Evolutionary conservation across 2,797 vertebrate species (phyloP).

Genomic region (Coendou prehensilis): DNA sequence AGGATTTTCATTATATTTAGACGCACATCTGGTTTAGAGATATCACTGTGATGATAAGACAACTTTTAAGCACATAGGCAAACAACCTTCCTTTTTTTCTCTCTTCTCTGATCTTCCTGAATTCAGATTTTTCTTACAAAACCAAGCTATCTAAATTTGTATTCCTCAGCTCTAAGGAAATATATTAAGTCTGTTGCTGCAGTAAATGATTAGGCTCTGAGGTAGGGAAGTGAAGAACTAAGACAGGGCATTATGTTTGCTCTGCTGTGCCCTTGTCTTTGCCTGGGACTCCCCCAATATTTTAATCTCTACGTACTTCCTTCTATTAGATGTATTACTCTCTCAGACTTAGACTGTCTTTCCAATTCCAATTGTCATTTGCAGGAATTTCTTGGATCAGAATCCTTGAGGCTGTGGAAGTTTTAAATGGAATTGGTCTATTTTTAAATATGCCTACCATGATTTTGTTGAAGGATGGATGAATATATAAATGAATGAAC

Average conservation of each 20-base stretch:
- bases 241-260: not conserved
- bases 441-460: slow-evolving; percentile 32
- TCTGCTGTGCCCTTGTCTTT: not conserved
- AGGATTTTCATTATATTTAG: slow-evolving; percentile 53
- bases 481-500: slow-evolving; percentile 13
- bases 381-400: slow-evolving; percentile 24
- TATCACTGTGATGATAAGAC: slow-evolving; percentile 14
- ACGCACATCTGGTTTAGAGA: slow-evolving; percentile 1
- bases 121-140: slow-evolving; percentile 39
- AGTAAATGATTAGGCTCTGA: slow-evolving; percentile 11
- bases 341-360: not conserved
- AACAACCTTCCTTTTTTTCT: not conserved
- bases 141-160: not conserved
- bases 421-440: slow-evolving; percentile 52
- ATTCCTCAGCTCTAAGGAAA: slow-evolving; percentile 21
- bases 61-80: not conserved
- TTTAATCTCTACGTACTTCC: not conserved
- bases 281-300: not conserved
- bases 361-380: slow-evolving; percentile 7
- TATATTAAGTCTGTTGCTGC: not conserved
- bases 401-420: not conserved
- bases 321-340: not conserved
- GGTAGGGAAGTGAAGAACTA: not conserved
- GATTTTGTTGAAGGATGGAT: slow-evolving; percentile 53
- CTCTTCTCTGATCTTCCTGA: slow-evolving; percentile 21